Percentiles rank a stretch among this genome's conserved stretches.
phyloP scores from a whole-genome alignment of 2,113 vertebrate genomes.

The Oceanites oceanicus region DNA sequence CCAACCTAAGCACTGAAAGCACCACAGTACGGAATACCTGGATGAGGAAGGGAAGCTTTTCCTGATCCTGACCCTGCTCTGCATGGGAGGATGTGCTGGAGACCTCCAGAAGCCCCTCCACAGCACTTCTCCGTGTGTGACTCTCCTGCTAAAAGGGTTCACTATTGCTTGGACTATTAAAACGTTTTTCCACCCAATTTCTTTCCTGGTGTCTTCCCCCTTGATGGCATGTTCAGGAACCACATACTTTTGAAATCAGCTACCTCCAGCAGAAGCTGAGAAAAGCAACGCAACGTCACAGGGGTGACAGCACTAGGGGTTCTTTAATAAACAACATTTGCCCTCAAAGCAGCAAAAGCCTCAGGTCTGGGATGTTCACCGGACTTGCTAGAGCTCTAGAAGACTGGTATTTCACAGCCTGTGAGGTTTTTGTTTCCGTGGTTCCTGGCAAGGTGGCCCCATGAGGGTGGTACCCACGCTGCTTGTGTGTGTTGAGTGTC shows the following conservation, averaged over 20 bases:
- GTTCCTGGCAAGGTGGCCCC: not conserved
- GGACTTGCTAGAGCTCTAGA: not conserved
- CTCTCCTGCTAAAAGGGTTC: not conserved
- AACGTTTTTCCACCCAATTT: rapidly evolving
- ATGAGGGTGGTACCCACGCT: not conserved
- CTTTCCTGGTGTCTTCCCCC: not conserved
- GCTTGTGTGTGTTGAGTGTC: not conserved
- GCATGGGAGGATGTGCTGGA: not conserved
- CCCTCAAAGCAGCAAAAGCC: not conserved
- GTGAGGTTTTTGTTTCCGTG: not conserved
- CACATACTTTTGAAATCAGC: not conserved
- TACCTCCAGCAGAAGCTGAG: not conserved
- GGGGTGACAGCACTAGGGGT: not conserved
- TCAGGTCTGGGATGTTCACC: not conserved
- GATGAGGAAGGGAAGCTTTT: not conserved
- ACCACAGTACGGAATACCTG: not conserved
- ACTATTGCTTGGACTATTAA: not conserved
- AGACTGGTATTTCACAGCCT: not conserved
- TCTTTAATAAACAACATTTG: not conserved
- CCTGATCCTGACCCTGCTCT: not conserved
- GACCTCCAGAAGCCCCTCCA: not conserved
- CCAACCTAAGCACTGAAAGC: not conserved
- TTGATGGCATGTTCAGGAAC: not conserved
- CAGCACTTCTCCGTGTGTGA: not conserved
- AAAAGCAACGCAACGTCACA: not conserved